Percentiles rank a stretch among this genome's conserved stretches.
Evolutionary conservation across 2,888 invertebrate species (phyloP).

Genomic region (Nezara viridula): DNA sequence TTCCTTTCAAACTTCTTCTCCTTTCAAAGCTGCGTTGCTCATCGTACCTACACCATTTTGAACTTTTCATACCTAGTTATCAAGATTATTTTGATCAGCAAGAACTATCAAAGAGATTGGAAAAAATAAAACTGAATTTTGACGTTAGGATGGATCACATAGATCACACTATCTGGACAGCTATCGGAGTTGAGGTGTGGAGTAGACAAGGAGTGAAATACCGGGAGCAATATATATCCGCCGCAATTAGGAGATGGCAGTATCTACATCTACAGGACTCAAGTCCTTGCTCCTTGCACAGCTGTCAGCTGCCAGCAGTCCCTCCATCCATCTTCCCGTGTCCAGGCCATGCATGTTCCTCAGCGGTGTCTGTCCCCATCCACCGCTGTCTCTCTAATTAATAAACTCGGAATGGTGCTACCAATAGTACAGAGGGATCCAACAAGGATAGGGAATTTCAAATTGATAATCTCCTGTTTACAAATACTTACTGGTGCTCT

Average conservation of each 20-base stretch:
- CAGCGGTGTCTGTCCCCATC: neutral
- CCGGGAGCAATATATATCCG: neutral
- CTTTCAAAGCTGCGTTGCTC: too few relatives aligned
- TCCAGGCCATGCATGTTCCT: neutral
- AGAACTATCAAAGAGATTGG: neutral
- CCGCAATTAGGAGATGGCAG: conserved; percentile 19
- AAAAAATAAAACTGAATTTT: neutral
- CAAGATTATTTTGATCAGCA: neutral
- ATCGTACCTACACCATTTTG: too few relatives aligned
- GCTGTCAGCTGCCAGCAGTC: neutral
- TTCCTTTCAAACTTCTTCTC: too few relatives aligned
- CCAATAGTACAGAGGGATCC: neutral
- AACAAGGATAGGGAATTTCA: neutral
- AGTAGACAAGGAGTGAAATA: neutral
- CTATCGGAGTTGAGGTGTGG: neutral
- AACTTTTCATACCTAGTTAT: too few relatives aligned
- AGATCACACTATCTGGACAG: neutral
- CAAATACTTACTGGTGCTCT: neutral
- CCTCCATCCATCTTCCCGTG: neutral
- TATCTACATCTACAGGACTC: conserved; percentile 38
- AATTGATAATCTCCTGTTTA: neutral
- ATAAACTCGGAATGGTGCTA: neutral
- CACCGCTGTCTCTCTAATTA: neutral
- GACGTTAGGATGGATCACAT: neutral
- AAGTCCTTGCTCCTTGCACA: neutral